Evolutionary conservation across 2,888 invertebrate species (phyloP), one percentile per base, ranked within the genome.

Genomic region (Cancer borealis): DNA sequence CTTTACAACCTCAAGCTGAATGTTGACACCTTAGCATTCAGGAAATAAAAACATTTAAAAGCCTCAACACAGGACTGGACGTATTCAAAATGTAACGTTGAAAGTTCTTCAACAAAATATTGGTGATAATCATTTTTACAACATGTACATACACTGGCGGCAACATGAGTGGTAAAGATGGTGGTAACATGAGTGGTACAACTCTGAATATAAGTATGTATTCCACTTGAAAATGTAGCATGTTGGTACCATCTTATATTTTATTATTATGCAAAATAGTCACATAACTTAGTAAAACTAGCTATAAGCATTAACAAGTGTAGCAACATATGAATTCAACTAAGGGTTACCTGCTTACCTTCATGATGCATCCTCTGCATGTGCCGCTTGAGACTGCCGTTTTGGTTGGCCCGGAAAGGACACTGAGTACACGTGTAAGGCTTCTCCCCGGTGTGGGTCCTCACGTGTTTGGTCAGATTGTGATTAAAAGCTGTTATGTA

Each of bases 391-490:
- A 93, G 91, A 93, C 93, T 93, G 91, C 91, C 88, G 88, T 93
- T 93, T 60, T 93, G 93, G 39, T 91, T 91, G 45, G 93, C 47
- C n/a, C 93, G 91, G 54, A 93, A 93, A 4, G 91, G 91, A 66
- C 93, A 93, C 54, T 4, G 91, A 12, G 60, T 0, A 30, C 93
- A 93, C 84, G 46, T 46, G 30, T 47, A 93, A 6, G 93, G 93
- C 88, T 93, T 93, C 79, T 93, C 93, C 10, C 93, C 93, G 10
- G 93, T 93, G 88, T 93, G 93, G 30, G 91, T 93, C 91, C 93
- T 84, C 45, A 93, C 91, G 66, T 93, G 93, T 39, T 93, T 93
- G 73, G 90, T 91, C 91, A 93, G 47, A 47, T 93, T 93, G 54
- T 93, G 91, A 30, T 84, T 47, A 66, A 91, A 93, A 26, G 54